Conservation (phyloP, 2,888 invertebrate species). For the Lasius fuliginosus region DNA sequence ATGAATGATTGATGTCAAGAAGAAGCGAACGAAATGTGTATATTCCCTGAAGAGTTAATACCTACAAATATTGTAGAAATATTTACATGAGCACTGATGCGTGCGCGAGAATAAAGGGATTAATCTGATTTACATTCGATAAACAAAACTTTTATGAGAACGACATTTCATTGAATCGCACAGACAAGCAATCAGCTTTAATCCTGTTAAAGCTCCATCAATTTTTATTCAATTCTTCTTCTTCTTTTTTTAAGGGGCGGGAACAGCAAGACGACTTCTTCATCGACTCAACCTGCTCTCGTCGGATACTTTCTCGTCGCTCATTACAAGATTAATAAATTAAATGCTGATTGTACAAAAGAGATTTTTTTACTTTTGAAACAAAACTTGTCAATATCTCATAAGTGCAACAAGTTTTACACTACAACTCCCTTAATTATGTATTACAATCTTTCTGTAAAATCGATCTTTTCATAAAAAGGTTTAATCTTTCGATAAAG, state of each 20-base stretch:
- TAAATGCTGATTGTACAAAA: background rate
- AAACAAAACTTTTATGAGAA: background rate
- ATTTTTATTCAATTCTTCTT: conserved; percentile 15
- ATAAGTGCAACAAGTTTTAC: background rate
- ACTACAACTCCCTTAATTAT: background rate
- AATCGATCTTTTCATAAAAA: background rate
- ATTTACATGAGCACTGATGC: background rate
- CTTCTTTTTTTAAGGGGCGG: background rate
- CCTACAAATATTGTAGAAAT: background rate
- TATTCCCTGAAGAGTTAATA: background rate
- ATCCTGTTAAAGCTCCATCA: background rate
- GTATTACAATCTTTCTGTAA: background rate
- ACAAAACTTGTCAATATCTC: background rate
- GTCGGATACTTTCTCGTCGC: background rate
- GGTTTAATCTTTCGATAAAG: background rate
- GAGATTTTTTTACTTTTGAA: background rate
- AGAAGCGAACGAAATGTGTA: background rate
- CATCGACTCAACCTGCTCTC: background rate
- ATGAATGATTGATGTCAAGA: background rate
- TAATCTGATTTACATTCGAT: conserved; percentile 2
- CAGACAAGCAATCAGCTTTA: conserved; percentile 10
- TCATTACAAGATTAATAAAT: conserved; percentile 9
- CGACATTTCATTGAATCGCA: background rate
- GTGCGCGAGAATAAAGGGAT: background rate
- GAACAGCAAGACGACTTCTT: background rate